These are phyloP conservation scores for Apis laboriosa DNA, from an alignment of 1,140 invertebrate species.

Conservation along the genomic window DNA sequence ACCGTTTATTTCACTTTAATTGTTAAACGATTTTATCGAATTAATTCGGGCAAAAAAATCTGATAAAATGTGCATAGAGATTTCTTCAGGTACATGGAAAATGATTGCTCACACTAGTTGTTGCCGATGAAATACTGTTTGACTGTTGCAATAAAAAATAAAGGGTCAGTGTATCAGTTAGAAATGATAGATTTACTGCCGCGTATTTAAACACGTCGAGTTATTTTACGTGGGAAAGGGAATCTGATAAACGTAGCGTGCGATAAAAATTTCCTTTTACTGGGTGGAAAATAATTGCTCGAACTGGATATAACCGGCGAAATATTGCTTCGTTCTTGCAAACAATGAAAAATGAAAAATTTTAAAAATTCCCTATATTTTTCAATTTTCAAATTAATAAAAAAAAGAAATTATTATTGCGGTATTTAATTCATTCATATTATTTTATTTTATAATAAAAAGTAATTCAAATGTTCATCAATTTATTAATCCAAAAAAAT, in stretches of 20 bases:
- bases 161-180: background rate
- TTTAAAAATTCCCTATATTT: background rate
- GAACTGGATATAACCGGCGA: background rate
- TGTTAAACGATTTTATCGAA: background rate
- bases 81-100: background rate
- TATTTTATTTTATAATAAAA: too few species aligned
- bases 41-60: background rate
- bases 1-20: background rate
- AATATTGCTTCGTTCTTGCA: background rate
- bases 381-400: background rate
- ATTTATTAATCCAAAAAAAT: too few species aligned
- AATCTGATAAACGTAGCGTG: background rate
- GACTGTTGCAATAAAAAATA: background rate
- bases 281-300: constrained; percentile 1
- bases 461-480: too few species aligned
- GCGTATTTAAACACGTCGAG: constrained; percentile 15
- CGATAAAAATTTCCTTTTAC: constrained; percentile 9
- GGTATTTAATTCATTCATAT: background rate
- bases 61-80: background rate
- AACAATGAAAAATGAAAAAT: background rate
- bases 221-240: constrained; percentile 3
- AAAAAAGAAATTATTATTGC: background rate
- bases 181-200: constrained; percentile 15
- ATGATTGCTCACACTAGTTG: background rate
- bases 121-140: background rate